Evolutionary conservation across 1,140 invertebrate species (phyloP).

Genomic region (Ceratitis capitata): DNA sequence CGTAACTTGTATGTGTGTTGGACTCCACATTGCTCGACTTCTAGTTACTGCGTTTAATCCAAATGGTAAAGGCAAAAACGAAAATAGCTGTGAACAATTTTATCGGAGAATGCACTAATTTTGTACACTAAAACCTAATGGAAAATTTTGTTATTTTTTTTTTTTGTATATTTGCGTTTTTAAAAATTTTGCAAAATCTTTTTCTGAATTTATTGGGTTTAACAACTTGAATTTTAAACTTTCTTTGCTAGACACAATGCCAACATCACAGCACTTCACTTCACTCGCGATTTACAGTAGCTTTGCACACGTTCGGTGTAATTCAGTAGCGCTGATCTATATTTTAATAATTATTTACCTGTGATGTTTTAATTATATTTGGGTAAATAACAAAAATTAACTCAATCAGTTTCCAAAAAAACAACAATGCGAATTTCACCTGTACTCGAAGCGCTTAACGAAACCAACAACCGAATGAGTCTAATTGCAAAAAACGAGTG

Average conservation of each 20-base stretch:
- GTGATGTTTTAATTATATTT: background rate
- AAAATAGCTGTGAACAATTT: too few relatives aligned
- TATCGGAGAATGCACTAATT: too few relatives aligned
- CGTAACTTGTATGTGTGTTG: conserved; percentile 46
- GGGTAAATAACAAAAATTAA: background rate
- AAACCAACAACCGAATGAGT: background rate
- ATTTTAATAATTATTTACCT: background rate
- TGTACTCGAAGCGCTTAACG: background rate
- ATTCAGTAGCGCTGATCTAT: background rate
- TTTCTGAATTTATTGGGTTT: background rate
- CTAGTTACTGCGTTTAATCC: background rate
- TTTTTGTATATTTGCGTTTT: background rate
- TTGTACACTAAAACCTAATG: too few relatives aligned
- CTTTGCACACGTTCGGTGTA: background rate
- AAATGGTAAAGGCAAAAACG: background rate
- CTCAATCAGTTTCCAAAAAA: background rate
- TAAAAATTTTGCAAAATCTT: background rate
- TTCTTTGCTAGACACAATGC: background rate
- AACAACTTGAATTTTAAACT: background rate
- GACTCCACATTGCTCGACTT: conserved; percentile 42
- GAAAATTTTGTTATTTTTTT: background rate
- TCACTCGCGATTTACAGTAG: background rate
- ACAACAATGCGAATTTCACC: background rate
- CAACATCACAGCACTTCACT: background rate
- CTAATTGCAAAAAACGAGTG: background rate